These are phyloP conservation scores for Montipora foliosa DNA, from an alignment of 64 coral and sea anemone genomes.

Conservation along the genomic window DNA sequence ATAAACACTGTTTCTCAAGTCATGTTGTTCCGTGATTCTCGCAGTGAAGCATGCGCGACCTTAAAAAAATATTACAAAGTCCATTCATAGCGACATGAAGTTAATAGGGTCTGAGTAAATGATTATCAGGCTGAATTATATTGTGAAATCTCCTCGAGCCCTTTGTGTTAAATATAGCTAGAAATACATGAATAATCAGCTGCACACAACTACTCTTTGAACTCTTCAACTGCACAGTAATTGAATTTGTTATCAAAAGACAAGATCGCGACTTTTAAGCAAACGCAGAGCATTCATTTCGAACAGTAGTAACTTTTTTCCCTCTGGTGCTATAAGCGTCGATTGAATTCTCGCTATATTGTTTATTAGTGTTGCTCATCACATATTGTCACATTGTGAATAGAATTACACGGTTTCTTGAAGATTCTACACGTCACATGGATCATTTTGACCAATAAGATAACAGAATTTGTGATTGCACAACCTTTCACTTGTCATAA, in stretches of 20 bases:
- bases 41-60: background rate
- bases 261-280: background rate
- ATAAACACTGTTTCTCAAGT: too few relatives aligned
- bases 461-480: conserved; percentile 1
- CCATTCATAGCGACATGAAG: background rate
- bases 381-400: conserved; percentile 36
- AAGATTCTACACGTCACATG: conserved; percentile 3
- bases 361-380: conserved; percentile 9
- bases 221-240: background rate
- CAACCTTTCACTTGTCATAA: conserved; percentile 63
- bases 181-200: background rate
- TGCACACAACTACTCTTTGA: background rate
- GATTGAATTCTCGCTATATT: conserved; percentile 29
- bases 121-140: background rate
- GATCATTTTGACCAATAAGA: conserved; percentile 10
- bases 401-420: conserved; percentile 27
- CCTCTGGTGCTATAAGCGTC: background rate
- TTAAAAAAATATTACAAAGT: background rate
- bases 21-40: too few relatives aligned
- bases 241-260: background rate
- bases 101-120: background rate
- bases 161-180: conserved; percentile 20
- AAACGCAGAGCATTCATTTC: background rate
- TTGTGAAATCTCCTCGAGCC: conserved; percentile 17
- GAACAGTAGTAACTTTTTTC: background rate